phyloP scores from a whole-genome alignment of 2,888 invertebrate species.

The Hemaris fuciformis region DNA sequence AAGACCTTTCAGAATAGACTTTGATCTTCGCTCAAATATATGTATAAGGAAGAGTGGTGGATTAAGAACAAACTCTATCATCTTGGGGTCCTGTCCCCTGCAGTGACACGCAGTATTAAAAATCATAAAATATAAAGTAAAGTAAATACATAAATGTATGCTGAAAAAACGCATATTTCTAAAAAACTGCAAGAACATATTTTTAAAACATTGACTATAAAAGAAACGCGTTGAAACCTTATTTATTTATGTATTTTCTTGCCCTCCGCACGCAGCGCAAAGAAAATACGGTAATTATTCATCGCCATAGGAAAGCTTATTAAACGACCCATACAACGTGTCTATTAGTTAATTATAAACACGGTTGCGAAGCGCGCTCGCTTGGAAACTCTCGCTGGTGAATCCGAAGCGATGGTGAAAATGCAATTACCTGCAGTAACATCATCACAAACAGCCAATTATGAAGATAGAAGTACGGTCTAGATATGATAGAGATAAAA shows the following conservation, averaged over 20 bases:
- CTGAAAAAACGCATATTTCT: no score
- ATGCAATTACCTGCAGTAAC: conserved; percentile 39
- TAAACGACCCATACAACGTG: conserved; percentile 17
- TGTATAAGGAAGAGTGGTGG: background rate
- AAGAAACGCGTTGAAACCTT: background rate
- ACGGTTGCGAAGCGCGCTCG: conserved; percentile 50
- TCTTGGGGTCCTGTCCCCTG: no score
- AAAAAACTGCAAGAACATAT: no score
- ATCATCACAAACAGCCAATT: conserved; percentile 8
- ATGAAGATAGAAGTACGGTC: background rate
- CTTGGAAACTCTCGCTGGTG: conserved; percentile 57
- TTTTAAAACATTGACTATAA: background rate
- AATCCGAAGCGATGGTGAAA: conserved; percentile 57
- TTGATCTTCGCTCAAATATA: background rate
- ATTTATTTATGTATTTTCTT: background rate
- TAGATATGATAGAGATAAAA: background rate
- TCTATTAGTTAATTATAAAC: conserved; percentile 40
- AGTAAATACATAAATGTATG: no score
- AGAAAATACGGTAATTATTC: conserved; percentile 8
- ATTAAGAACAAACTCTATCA: background rate
- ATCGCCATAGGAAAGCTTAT: conserved; percentile 5
- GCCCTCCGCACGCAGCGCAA: background rate
- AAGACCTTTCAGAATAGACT: background rate
- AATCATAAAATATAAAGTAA: no score
- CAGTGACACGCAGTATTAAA: no score